Percentiles rank a stretch among this genome's conserved stretches.
Evolutionary conservation across 2,888 invertebrate genomes (phyloP).

Genomic region (Caenorhabditis sp.): DNA sequence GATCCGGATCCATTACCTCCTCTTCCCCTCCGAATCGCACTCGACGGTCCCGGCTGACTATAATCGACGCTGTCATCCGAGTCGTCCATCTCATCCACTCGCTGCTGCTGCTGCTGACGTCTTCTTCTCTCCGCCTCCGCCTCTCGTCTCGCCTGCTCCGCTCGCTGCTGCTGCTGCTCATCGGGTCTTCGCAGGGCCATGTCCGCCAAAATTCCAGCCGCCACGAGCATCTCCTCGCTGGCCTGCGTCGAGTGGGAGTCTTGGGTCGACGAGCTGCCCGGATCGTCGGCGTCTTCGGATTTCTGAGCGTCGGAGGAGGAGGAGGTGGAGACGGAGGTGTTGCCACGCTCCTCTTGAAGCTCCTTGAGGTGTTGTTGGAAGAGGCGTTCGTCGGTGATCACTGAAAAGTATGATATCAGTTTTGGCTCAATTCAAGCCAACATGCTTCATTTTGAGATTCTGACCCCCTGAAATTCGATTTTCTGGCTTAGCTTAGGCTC

Average conservation of each 20-base stretch:
- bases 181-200: no score
- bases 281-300: background rate
- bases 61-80: background rate
- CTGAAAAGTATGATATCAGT: no score
- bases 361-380: background rate
- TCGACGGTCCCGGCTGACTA: background rate
- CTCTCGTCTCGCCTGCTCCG: background rate
- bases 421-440: no score
- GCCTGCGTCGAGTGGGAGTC: background rate
- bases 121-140: background rate
- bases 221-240: background rate
- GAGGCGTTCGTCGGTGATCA: background rate
- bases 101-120: no score
- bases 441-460: no score
- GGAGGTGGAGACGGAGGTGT: background rate
- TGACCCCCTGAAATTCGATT: no score
- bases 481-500: no score
- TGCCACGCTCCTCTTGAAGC: no score
- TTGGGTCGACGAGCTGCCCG: background rate
- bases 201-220: background rate
- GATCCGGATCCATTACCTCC: no score
- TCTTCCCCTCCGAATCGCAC: no score
- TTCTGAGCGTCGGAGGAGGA: background rate
- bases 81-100: background rate
- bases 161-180: background rate